Conservation (phyloP, 2,113 vertebrate species). For the Calypte anna region DNA sequence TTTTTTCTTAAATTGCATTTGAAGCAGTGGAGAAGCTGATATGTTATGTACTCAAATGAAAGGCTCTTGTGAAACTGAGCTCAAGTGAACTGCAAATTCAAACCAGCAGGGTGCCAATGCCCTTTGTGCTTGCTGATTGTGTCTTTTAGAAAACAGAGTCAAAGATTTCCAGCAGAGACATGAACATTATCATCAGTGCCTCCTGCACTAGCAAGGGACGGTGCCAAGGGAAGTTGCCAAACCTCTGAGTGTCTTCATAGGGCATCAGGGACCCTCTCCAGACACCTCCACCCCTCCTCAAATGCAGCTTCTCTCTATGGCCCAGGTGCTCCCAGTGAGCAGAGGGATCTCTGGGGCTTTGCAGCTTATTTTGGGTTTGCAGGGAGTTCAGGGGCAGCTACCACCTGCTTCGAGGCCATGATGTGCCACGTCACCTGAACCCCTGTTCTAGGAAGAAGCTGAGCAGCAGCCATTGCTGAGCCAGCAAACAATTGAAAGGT, state of each 20-base stretch:
- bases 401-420: rapidly evolving
- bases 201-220: neutral
- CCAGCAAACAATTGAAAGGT: neutral
- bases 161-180: slow-evolving; percentile 69
- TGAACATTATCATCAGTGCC: slow-evolving; percentile 23
- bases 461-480: neutral
- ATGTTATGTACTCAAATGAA: slow-evolving; percentile 77
- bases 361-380: neutral
- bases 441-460: neutral
- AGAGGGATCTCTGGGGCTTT: neutral
- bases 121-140: slow-evolving; percentile 64
- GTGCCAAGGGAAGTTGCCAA: neutral
- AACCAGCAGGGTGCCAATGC: slow-evolving; percentile 63
- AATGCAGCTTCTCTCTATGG: rapidly evolving
- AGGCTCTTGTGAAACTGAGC: slow-evolving; percentile 68
- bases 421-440: neutral
- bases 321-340: too few species aligned
- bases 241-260: neutral
- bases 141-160: slow-evolving; percentile 62
- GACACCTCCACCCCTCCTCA: neutral
- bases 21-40: slow-evolving; percentile 62
- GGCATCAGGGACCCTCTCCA: neutral
- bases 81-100: slow-evolving; percentile 73
- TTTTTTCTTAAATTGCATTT: slow-evolving; percentile 50
- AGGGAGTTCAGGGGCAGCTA: neutral